Evolutionary conservation across 2,113 vertebrate species (phyloP).

Genomic region (Nipponia nippon): DNA sequence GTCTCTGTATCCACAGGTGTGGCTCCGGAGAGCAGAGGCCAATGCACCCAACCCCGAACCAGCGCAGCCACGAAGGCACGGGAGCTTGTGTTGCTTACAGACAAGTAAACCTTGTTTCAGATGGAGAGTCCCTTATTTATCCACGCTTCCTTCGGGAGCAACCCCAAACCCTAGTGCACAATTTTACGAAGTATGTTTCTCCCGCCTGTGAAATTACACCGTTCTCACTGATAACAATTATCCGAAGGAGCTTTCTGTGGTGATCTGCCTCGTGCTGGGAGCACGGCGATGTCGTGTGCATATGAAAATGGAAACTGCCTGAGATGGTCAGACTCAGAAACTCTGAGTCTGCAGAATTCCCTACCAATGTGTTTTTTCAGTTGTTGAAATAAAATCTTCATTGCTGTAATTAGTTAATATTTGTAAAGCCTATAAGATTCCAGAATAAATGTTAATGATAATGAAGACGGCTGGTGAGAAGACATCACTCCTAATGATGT

Average conservation of each 20-base stretch:
- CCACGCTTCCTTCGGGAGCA: background rate
- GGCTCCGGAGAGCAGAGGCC: background rate
- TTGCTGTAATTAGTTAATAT: background rate
- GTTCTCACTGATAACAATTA: rapidly evolving
- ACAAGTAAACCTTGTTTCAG: background rate
- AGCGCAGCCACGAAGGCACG: rapidly evolving
- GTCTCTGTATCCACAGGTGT: background rate
- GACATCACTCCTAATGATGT: background rate
- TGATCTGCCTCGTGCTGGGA: background rate
- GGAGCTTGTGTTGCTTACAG: background rate
- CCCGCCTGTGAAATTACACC: background rate
- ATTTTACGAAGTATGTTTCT: background rate
- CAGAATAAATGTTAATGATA: background rate
- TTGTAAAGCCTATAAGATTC: background rate
- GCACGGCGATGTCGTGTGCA: rapidly evolving
- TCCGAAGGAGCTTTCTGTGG: background rate
- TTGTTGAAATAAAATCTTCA: background rate
- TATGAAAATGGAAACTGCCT: rapidly evolving
- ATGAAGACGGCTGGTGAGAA: background rate
- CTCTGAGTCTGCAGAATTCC: background rate
- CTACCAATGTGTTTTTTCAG: background rate
- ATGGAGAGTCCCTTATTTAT: too few species aligned
- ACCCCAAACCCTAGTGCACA: background rate
- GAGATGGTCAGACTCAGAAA: background rate
- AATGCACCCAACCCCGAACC: background rate